These are phyloP conservation scores for Bubalus kerabau DNA, from an alignment of 2,113 vertebrate species.

Conservation along the genomic window DNA sequence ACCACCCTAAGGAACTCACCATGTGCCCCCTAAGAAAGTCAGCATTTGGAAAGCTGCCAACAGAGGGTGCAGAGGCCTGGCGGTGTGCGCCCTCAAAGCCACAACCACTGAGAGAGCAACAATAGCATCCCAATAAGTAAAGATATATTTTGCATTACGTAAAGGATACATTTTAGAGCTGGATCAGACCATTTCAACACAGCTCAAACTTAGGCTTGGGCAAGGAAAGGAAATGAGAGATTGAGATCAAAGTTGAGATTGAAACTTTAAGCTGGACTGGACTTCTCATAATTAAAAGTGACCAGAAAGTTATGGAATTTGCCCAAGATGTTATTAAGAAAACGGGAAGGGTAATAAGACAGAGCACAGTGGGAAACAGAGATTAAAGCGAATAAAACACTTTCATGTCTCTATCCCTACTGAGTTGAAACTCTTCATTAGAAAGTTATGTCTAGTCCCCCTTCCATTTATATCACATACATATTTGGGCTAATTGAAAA, in stretches of 20 bases:
- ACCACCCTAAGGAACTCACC: neutral
- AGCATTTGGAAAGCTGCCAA: conserved; percentile 1
- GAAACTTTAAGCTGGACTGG: conserved; percentile 27
- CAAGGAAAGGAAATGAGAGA: conserved; percentile 34
- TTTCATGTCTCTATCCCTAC: conserved; percentile 54
- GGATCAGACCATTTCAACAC: neutral
- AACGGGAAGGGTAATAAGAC: conserved; percentile 39
- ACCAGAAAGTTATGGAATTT: conserved; percentile 49
- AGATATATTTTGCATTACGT: neutral
- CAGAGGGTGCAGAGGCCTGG: neutral
- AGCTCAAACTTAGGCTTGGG: neutral
- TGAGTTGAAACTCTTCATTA: conserved; percentile 59
- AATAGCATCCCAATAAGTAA: neutral
- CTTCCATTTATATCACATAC: conserved; percentile 46
- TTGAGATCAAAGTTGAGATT: conserved; percentile 42
- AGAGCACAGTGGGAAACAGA: conserved; percentile 52
- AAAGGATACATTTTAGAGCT: neutral
- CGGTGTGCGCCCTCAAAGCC: neutral
- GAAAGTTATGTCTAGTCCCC: conserved; percentile 44
- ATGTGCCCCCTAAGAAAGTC: neutral
- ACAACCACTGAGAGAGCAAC: neutral
- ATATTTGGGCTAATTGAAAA: conserved; percentile 60
- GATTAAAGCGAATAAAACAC: conserved; percentile 58
- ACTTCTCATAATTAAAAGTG: conserved; percentile 52
- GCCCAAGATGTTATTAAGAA: conserved; percentile 57